These are phyloP conservation scores for Pogonocherus hispidulus DNA, from an alignment of 2,888 invertebrate genomes.

Conservation along the genomic window DNA sequence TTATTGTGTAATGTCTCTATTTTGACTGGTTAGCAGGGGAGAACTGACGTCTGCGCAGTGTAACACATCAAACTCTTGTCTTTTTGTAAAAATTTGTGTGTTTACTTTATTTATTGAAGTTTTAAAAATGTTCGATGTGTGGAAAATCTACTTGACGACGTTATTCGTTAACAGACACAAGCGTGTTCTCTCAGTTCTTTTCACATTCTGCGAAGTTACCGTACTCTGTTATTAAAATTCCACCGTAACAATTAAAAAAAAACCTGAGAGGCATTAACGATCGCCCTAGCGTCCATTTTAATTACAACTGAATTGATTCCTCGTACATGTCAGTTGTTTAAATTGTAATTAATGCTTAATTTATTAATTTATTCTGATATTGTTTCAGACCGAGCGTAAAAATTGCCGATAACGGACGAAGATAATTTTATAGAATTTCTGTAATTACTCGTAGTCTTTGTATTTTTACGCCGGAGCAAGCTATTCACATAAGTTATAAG, in stretches of 20 bases:
- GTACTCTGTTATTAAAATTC: background rate
- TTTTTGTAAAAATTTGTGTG: too few relatives aligned
- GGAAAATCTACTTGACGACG: too few relatives aligned
- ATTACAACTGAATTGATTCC: conserved; percentile 67
- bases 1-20: too few relatives aligned
- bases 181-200: conserved; percentile 8
- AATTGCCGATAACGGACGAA: conserved; percentile 68
- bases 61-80: too few relatives aligned
- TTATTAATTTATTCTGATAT: conserved; percentile 70
- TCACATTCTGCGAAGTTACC: conserved; percentile 10
- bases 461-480: conserved; percentile 44
- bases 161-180: background rate
- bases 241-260: conserved; percentile 8
- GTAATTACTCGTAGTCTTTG: conserved; percentile 57
- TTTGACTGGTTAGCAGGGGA: too few relatives aligned
- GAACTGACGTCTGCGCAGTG: too few relatives aligned
- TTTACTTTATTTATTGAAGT: too few relatives aligned
- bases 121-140: too few relatives aligned
- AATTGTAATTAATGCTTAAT: conserved; percentile 69
- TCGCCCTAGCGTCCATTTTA: conserved; percentile 60
- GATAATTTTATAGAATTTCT: conserved; percentile 63
- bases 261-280: conserved; percentile 41
- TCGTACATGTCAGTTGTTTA: conserved; percentile 68
- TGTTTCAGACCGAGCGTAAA: conserved; percentile 68
- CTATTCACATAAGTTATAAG: conserved; percentile 59